Conservation (phyloP, 2,888 invertebrate genomes). For the Polydrusus cervinus region DNA sequence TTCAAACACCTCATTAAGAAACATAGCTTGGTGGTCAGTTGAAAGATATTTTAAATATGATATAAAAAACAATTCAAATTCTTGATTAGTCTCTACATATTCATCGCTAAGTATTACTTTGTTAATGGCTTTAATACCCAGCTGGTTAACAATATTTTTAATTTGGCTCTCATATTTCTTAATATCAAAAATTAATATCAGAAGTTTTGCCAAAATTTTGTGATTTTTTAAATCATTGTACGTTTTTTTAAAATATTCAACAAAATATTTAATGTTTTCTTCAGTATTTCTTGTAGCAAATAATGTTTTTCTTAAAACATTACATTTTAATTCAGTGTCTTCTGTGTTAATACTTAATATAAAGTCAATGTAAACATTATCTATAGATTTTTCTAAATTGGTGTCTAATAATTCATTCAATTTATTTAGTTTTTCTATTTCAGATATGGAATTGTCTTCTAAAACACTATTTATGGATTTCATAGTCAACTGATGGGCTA, state of each 20-base stretch:
- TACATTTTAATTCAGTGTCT: neutral
- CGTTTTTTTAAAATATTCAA: neutral
- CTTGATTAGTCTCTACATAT: neutral
- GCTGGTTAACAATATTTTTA: neutral
- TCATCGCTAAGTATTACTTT: neutral
- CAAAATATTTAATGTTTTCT: neutral
- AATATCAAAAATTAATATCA: neutral
- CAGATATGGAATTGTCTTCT: neutral
- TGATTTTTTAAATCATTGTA: neutral
- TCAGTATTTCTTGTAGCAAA: neutral
- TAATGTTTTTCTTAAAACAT: neutral
- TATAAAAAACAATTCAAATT: neutral
- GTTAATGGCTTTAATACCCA: neutral
- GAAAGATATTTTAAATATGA: constrained; percentile 13
- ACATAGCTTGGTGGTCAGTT: neutral
- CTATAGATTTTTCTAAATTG: neutral
- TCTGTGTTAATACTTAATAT: neutral
- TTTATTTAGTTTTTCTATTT: constrained; percentile 12
- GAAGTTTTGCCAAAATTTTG: neutral
- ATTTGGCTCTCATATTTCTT: neutral
- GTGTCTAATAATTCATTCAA: neutral
- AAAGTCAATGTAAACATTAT: neutral
- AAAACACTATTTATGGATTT: neutral
- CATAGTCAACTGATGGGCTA: neutral
- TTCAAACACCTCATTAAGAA: constrained; percentile 1